A percentile compares a stretch with the other conserved stretches of the same genome.
Conservation (phyloP, 2,888 invertebrate species). For the Drosophila merina region DNA sequence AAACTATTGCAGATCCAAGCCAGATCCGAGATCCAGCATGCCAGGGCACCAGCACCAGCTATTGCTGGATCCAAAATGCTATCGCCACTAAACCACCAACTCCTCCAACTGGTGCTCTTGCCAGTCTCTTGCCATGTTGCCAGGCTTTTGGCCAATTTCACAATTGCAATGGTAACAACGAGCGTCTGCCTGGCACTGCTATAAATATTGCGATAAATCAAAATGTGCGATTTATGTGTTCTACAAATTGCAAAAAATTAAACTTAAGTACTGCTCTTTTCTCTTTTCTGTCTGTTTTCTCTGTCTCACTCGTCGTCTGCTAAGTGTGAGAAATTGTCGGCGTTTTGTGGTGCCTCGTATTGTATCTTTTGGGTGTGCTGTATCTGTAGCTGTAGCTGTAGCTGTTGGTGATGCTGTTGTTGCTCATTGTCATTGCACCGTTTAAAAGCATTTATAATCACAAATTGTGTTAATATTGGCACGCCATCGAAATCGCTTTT, state of each 20-base stretch:
- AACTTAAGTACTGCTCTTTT: conserved; percentile 77
- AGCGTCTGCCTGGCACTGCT: conserved; percentile 73
- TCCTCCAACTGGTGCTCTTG: conserved; percentile 31
- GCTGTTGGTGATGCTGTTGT: conserved; percentile 46
- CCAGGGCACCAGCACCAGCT: neutral
- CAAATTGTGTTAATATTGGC: conserved; percentile 80
- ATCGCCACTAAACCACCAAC: conserved; percentile 15
- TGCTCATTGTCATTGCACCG: conserved; percentile 78
- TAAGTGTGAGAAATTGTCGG: conserved; percentile 78
- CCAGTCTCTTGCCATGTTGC: conserved; percentile 17
- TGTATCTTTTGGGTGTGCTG: conserved; percentile 40
- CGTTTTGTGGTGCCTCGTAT: conserved; percentile 60
- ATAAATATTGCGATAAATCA: conserved; percentile 80
- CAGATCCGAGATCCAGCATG: conserved; percentile 8
- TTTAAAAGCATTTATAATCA: conserved; percentile 77
- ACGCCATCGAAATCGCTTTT: conserved; percentile 64
- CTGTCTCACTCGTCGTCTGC: conserved; percentile 1
- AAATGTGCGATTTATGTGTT: conserved; percentile 80
- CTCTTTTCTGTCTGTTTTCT: conserved; percentile 7
- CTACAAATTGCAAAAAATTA: conserved; percentile 80
- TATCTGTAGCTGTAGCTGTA: conserved; percentile 37
- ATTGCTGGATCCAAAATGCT: neutral
- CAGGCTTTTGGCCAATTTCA: conserved; percentile 63
- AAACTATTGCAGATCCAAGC: conserved; percentile 47
- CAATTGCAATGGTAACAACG: conserved; percentile 77